Conservation (phyloP, 2,113 vertebrate genomes). For the Calidris pygmaea region DNA sequence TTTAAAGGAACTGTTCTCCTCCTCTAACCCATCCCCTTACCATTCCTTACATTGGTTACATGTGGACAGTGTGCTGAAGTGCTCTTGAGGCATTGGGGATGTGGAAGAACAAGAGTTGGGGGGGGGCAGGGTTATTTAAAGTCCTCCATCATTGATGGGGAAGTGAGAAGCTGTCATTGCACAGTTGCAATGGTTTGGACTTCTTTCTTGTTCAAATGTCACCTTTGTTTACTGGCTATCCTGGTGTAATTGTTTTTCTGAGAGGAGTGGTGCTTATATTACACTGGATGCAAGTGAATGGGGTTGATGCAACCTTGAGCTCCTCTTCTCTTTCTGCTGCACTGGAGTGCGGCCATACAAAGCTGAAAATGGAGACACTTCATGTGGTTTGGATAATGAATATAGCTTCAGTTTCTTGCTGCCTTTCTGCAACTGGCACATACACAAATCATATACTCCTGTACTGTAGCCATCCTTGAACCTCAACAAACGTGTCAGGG, state of each 20-base stretch:
- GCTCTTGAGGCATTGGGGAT: fast-evolving
- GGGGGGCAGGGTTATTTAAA: not conserved
- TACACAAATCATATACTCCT: not conserved
- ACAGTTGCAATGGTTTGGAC: not conserved
- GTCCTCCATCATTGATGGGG: not conserved
- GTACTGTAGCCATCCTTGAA: not conserved
- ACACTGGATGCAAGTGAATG: not conserved
- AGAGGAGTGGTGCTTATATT: not conserved
- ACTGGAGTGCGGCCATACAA: not conserved
- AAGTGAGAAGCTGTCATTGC: not conserved
- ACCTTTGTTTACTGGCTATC: not conserved
- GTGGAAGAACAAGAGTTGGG: not conserved
- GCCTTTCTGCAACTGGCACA: not conserved
- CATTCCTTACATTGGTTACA: not conserved
- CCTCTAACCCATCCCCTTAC: not conserved
- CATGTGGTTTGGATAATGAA: not conserved
- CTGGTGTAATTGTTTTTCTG: not conserved
- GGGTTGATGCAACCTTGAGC: not conserved
- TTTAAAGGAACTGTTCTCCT: not conserved
- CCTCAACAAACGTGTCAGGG: not conserved
- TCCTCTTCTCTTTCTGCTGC: not conserved
- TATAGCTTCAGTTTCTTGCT: not conserved
- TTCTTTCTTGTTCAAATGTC: not conserved
- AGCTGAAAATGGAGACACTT: not conserved
- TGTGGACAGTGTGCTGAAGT: not conserved